Evolutionary conservation across 2,113 vertebrate genomes (phyloP).

Genomic region (Ciconia stormi): DNA sequence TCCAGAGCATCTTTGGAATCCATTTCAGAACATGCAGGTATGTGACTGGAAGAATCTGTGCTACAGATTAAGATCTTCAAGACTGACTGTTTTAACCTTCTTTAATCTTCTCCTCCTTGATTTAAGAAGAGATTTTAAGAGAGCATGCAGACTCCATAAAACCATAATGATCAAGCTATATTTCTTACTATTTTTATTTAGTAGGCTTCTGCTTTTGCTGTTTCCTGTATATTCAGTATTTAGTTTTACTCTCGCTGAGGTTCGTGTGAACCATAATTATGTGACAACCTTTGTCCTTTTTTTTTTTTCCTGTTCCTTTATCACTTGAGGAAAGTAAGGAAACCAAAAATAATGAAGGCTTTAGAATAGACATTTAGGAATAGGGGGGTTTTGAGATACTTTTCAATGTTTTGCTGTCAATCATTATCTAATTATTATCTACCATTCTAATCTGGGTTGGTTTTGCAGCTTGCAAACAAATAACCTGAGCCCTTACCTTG

Average conservation of each 20-base stretch:
- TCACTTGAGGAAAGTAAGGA: not conserved
- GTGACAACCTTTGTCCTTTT: not conserved
- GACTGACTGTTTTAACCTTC: not conserved
- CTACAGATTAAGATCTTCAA: not conserved
- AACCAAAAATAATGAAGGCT: not conserved
- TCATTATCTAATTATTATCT: not conserved
- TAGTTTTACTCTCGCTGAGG: not conserved
- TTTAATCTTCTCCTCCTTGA: not conserved
- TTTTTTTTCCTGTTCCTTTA: not conserved
- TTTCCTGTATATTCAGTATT: not conserved
- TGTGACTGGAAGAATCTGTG: constrained; percentile 24
- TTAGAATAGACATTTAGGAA: not conserved
- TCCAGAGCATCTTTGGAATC: constrained; percentile 73
- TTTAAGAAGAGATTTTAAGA: not conserved
- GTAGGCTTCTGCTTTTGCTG: not conserved
- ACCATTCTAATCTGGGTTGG: not conserved
- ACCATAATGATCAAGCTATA: not conserved
- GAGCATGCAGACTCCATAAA: not conserved
- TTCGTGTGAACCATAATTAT: not conserved
- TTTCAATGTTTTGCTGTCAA: not conserved
- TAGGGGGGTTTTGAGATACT: not conserved
- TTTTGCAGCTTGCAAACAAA: not conserved
- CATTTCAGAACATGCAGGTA: constrained; percentile 79
- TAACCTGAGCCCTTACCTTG: not conserved
- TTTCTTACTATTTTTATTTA: not conserved